Evolutionary conservation across 30 jellyfish, hydroid and myxozoan genomes (phyloP).

Genomic region (Nemopilema nomurai): DNA sequence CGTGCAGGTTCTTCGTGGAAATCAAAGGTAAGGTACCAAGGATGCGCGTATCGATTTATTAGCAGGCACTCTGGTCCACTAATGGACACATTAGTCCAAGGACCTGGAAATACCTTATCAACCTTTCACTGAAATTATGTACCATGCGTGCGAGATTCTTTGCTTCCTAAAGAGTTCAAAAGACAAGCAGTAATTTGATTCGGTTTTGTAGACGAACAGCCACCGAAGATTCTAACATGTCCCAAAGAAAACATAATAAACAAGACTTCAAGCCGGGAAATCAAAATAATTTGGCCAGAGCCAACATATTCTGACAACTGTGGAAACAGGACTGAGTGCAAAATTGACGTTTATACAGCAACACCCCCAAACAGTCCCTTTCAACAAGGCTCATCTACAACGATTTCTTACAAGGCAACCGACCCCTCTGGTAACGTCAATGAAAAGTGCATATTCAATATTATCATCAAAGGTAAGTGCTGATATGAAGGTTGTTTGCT

Average conservation of each 20-base stretch:
- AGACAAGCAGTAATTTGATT: too few relatives aligned
- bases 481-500: too few relatives aligned
- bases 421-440: conserved; percentile 85
- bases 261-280: conserved; percentile 35
- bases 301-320: conserved; percentile 84
- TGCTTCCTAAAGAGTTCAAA: too few relatives aligned
- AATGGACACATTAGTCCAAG: too few relatives aligned
- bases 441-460: conserved; percentile 75
- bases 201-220: conserved; percentile 57
- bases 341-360: conserved; percentile 27
- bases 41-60: too few relatives aligned
- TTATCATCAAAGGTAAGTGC: conserved; percentile 79
- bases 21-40: conserved; percentile 56
- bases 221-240: conserved; percentile 63
- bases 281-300: conserved; percentile 59
- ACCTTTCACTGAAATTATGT: too few relatives aligned
- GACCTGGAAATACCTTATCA: too few relatives aligned
- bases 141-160: too few relatives aligned
- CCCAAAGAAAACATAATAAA: conserved; percentile 50
- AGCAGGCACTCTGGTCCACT: too few relatives aligned
- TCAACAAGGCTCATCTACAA: conserved; percentile 9
- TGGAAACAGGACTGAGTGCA: conserved; percentile 73
- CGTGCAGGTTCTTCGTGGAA: conserved; percentile 59
- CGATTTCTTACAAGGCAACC: conserved; percentile 61
- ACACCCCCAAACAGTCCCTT: conserved; percentile 30